Evolutionary conservation across 2,888 invertebrate species (phyloP), one percentile per base, ranked within the genome.

Genomic region (Lasius fuliginosus): DNA sequence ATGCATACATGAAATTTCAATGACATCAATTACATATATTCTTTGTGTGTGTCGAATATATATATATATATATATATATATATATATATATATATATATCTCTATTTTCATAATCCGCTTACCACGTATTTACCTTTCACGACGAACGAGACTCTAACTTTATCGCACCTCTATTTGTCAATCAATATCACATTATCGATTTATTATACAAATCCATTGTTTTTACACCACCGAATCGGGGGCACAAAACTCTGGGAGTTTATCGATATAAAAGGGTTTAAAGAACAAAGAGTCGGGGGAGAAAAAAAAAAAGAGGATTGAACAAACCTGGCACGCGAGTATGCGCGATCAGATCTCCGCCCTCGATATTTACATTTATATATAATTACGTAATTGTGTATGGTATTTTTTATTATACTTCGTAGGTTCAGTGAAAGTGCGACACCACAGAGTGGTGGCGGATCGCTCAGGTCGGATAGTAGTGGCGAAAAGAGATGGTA

Each of bases 401-500:
- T 88, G 85, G 85, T 88, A 88, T 86, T 86, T 77, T 58, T 77
- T 81, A 85, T 88, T 88, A 84, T 88, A 88, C 83, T 94, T 94
- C 94, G 94, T 95, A 95, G 95, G 95, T 95, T 95, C 95, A 95
- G 95, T 94, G 94, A 94, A 94, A 94, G 94, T 90, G 94, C 94
- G 94, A 94, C 94, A 93, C 93, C 93, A 93, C 94, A 94, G 92
- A 94, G 94, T 93, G 94, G 93, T 94, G 92, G 92, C 88, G 94
- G 94, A 89, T 92, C 94, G 92, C 92, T 94, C 93, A 94, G 94
- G 93, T 92, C 93, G 90, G 94, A 94, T 92, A 94, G 91, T 94
- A 94, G 92, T 94, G 94, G 92, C 92, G 94, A 94, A 90, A 94
- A 93, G 93, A 92, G 92, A 94, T 94, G 94, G 94, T 94, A 94